Base-by-base conservation (phyloP, 1,140 invertebrate genomes). In the Drosophila bipectinata region DNA sequence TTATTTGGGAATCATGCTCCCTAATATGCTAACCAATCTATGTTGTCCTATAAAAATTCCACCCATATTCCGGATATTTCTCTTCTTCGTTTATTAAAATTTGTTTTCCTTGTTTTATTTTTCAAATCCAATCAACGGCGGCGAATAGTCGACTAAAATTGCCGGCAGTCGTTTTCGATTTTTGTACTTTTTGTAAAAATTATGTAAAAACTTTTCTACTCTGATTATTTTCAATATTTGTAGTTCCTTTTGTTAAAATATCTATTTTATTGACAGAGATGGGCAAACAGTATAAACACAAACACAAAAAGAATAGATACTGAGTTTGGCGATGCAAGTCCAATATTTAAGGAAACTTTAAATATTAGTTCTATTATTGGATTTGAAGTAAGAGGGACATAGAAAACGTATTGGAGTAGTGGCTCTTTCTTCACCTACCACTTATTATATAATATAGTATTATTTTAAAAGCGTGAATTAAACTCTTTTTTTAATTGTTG, bases 71-170 rank as follows among this genome's bases (percentile, higher is more conserved):
- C 3, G 14, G 12, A 53, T 67, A 41, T 37, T 32, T 28, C 18
- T 24, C 15, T 60, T 55, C 44, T 69, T 76, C 34, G 52, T 74
- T 34, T 34, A 59, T 14, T 9, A 44, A 6, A 15, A 44, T 61
- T 56, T 71, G 54, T 48, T 48, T 47, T 44, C 8, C 6, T 34
- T 48, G 55, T 49, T 67, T 18, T 51, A 52, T 49, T 49, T 69
- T 67, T 30, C 10, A 44, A 60, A 72, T 48, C 78, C 82, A 87
- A 82, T 85, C 78, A 85, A 72, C 64, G 32, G 26, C 44, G 51
- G 21, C 21, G 21, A 21, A 21, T 21, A 21, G 21, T 21, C 2
- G 21, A 21, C 21, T 21, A 21, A 21, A 21, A 21, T 21, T 21
- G 21, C 21, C 21, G 21, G 21, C 21, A 21, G 21, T 21, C 21